Percentiles rank a stretch among this genome's conserved stretches.
These are phyloP conservation scores for Diloba caeruleocephala DNA, from an alignment of 2,888 invertebrate genomes.

Conservation along the genomic window DNA sequence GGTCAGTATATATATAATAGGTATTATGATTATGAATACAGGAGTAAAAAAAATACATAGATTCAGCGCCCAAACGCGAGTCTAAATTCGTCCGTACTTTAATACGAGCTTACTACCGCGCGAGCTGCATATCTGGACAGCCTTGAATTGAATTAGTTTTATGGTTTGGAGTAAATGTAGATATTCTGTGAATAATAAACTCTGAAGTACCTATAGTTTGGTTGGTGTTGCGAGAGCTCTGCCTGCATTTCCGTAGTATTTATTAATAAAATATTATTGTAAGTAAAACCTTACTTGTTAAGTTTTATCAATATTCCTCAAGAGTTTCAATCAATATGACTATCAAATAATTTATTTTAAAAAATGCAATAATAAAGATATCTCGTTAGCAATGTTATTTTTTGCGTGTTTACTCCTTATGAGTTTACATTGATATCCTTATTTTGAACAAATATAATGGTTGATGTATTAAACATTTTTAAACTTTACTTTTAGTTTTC, in stretches of 20 bases:
- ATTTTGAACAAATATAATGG: slow-evolving; percentile 76
- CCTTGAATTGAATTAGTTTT: slow-evolving; percentile 6
- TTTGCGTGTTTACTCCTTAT: slow-evolving; percentile 55
- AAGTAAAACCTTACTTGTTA: slow-evolving; percentile 62
- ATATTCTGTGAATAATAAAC: slow-evolving; percentile 14
- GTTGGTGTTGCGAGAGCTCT: slow-evolving; percentile 30
- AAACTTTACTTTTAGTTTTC: slow-evolving; percentile 39
- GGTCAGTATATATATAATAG: too few relatives aligned
- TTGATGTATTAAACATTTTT: slow-evolving; percentile 66
- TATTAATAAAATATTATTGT: slow-evolving; percentile 55
- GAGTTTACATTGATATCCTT: slow-evolving; percentile 64
- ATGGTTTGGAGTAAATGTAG: slow-evolving; percentile 17
- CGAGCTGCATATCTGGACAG: neutral
- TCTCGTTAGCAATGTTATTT: slow-evolving; percentile 59
- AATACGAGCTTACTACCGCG: too few relatives aligned
- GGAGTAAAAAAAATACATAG: too few relatives aligned
- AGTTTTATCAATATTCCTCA: slow-evolving; percentile 59
- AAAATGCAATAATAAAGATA: slow-evolving; percentile 55
- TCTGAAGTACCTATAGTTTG: slow-evolving; percentile 8
- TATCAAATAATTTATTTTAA: slow-evolving; percentile 44
- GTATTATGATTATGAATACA: too few relatives aligned
- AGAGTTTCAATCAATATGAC: slow-evolving; percentile 39
- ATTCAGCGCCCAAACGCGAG: too few relatives aligned
- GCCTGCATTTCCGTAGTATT: slow-evolving; percentile 54
- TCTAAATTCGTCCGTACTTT: too few relatives aligned